A percentile compares a stretch with the other conserved stretches of the same genome.
These are phyloP conservation scores for Anolis apletophallus DNA, from an alignment of 2,797 vertebrate genomes.

Conservation along the genomic window DNA sequence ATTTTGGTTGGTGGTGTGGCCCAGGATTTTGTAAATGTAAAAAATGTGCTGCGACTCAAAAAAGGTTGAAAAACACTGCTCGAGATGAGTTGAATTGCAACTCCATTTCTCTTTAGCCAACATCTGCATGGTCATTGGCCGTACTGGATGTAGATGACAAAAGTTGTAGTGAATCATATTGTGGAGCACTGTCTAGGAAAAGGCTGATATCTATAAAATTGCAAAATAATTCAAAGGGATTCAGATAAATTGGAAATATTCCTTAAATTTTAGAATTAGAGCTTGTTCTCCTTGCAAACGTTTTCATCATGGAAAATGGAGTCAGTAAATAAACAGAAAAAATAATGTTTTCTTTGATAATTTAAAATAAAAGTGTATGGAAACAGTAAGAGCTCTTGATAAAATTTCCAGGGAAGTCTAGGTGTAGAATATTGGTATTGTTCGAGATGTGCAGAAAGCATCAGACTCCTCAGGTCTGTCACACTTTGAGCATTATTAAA, in stretches of 20 bases:
- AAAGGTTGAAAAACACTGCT: too few species aligned
- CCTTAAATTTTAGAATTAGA: not conserved
- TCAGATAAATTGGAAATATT: not conserved
- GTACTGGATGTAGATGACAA: not conserved
- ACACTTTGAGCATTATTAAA: too few species aligned
- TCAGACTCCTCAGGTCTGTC: too few species aligned
- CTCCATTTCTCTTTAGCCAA: not conserved
- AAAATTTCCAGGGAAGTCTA: too few species aligned
- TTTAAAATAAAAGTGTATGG: not conserved
- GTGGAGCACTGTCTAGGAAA: not conserved
- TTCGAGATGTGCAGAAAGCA: not conserved
- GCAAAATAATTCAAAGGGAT: not conserved
- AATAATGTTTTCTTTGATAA: not conserved
- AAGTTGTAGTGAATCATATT: not conserved
- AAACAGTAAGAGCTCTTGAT: not conserved
- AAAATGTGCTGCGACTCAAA: too few species aligned
- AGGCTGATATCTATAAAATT: not conserved
- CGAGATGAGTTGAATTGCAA: not conserved
- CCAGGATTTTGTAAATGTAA: too few species aligned
- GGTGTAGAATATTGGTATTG: not conserved
- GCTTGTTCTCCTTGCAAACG: not conserved
- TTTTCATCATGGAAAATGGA: not conserved
- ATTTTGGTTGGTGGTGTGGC: too few species aligned
- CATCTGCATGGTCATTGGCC: not conserved
- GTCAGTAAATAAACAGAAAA: not conserved